Evolutionary conservation across 2,888 invertebrate genomes (phyloP).

Genomic region (Cryptocephalus primarius): DNA sequence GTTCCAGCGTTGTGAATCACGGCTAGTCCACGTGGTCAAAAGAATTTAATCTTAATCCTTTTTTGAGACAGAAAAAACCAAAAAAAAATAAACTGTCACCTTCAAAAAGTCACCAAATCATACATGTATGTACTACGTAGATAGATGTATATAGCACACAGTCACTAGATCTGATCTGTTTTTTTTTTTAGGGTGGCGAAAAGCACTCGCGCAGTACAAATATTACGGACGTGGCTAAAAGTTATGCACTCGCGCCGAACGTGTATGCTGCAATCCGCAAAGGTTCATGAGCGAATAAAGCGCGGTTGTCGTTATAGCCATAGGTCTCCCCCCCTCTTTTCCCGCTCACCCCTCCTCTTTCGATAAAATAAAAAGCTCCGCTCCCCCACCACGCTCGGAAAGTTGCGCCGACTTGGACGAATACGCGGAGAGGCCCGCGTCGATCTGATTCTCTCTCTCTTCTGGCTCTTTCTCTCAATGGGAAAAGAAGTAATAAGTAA

Average conservation of each 20-base stretch:
- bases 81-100: conserved; percentile 3
- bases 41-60: conserved; percentile 17
- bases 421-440: conserved; percentile 35
- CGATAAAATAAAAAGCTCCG: background rate
- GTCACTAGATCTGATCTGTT: conserved; percentile 2
- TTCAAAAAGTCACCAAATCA: conserved; percentile 4
- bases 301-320: conserved; percentile 3
- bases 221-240: too few relatives aligned
- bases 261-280: background rate
- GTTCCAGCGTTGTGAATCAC: conserved; percentile 37
- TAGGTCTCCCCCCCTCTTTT: too few relatives aligned
- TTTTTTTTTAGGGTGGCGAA: too few relatives aligned
- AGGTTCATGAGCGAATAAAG: conserved; percentile 2
- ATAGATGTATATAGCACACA: conserved; percentile 5
- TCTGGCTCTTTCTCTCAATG: background rate
- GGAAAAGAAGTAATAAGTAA: too few relatives aligned
- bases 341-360: too few relatives aligned
- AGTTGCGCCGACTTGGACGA: conserved; percentile 31
- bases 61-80: conserved; percentile 7
- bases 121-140: background rate
- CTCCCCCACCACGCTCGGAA: conserved; percentile 22
- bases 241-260: too few relatives aligned
- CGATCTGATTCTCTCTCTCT: conserved; percentile 26
- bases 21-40: conserved; percentile 25
- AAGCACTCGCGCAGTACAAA: too few relatives aligned